Evolutionary conservation across 2,888 invertebrate genomes (phyloP), one percentile per base, ranked within the genome.

Genomic region (Steinernema hermaphroditum): DNA sequence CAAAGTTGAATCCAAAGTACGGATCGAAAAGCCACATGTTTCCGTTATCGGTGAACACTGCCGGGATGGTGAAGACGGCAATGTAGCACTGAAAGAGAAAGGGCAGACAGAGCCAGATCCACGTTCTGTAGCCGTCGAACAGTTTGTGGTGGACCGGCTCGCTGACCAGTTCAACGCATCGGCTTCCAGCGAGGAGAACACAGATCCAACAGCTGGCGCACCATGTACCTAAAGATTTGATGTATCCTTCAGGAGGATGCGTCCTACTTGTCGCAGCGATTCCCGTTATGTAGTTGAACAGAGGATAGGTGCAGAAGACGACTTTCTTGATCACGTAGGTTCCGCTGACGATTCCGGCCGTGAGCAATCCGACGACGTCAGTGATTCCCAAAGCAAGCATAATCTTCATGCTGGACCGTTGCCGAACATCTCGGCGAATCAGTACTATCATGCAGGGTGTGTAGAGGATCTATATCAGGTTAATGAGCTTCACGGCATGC

Each of bases 171-270:
- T 49, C 49, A 12, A 49, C 49, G 19, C 49, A 49, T 6, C 49
- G 49, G 19, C 49, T 49, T 8, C 49, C 49, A 49, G 49, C 49
- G 19, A 49, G 49, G 19, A 49, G 49, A 6, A 49, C 49, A 19
- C 49, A 49, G 49, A 49, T 49, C 49, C 49, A 49, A 19, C 49
- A 49, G 49, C 49, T 49, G 12, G 49, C 49, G 19, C 49, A 49
- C 49, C 49, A 49, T 6, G 49, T 49, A 19, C 49, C 49, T 49
- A 49, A 49, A 49, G 6, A 41, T 9, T 41, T 41, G 41, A 9
- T 14, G 14, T 41, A 8, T 14, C 41, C 14, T 41, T 41, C 14
- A 41, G 41, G 14, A 41, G 14, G 41, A 9, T 41, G 41, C 8
- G 41, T 14, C 49, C 19, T 19, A 49, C 49, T 49, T 19, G 49